Evolutionary conservation across 2,113 vertebrate genomes (phyloP).

Genomic region (human): GRCh38 chr2:52466001-52466500

Average conservation of each 20-base stretch:
- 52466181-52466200: conserved; percentile 74
- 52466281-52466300: conserved; percentile 65
- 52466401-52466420: conserved; percentile 29
- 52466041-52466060: conserved; percentile 52
- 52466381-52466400: conserved; percentile 30
- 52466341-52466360: conserved; percentile 54
- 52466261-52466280: conserved; percentile 52
- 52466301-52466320: conserved; percentile 64
- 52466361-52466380: conserved; percentile 26
- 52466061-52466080: conserved; percentile 73
- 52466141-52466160: conserved; percentile 73
- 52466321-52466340: conserved; percentile 39
- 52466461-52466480: conserved; percentile 35
- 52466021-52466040: conserved; percentile 42
- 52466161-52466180: conserved; percentile 70
- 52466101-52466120: conserved; percentile 61
- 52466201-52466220: conserved; percentile 65
- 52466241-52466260: conserved; percentile 69
- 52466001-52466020: conserved; percentile 53
- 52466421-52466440: conserved; percentile 65
- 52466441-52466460: not conserved
- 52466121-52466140: conserved; percentile 74
- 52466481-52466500: conserved; percentile 60
- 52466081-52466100: conserved; percentile 64
- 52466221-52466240: conserved; percentile 66